Conservation (phyloP, 1,140 invertebrate species). For the Vollenhovia emeryi region DNA sequence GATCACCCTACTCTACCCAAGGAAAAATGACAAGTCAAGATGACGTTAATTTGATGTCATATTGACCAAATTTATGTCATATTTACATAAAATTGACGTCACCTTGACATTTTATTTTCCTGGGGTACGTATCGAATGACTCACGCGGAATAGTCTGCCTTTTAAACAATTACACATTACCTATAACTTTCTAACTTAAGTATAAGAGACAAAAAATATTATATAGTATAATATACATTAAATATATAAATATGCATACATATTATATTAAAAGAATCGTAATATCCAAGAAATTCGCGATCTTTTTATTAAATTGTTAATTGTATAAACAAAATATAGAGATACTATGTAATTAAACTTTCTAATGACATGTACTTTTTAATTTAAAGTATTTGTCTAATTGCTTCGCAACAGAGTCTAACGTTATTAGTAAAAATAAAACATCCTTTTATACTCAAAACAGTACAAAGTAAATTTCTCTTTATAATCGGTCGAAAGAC, state of each 20-base stretch:
- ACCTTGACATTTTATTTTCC: too few relatives aligned
- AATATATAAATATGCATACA: background rate
- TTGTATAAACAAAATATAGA: background rate
- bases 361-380: background rate
- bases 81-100: too few relatives aligned
- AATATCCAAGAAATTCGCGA: background rate
- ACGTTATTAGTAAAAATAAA: background rate
- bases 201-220: background rate
- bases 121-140: background rate
- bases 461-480: background rate
- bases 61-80: too few relatives aligned
- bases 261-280: background rate
- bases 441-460: background rate
- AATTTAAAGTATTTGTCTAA: background rate
- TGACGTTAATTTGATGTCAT: too few relatives aligned
- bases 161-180: background rate
- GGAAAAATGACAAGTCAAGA: too few relatives aligned
- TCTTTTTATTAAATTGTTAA: background rate
- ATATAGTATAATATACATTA: background rate
- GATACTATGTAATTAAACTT: background rate
- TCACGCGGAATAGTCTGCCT: background rate
- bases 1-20: too few relatives aligned
- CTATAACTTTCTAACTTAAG: background rate
- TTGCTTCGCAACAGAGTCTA: background rate
- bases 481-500: background rate